These are phyloP conservation scores for Ennomos fuscantarius DNA, from an alignment of 2,888 invertebrate species.

Conservation along the genomic window DNA sequence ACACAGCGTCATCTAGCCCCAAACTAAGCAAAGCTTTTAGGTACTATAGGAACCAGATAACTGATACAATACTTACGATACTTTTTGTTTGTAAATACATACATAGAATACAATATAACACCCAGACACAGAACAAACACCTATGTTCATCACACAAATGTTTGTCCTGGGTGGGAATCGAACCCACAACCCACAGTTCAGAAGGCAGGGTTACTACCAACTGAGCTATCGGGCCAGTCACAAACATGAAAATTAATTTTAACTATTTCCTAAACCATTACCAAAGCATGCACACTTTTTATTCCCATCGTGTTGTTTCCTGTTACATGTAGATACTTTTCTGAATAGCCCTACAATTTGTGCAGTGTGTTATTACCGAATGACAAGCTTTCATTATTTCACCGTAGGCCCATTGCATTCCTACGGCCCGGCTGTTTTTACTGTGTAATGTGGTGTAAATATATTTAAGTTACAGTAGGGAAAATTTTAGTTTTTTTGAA, in stretches of 20 bases:
- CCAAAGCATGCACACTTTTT: constrained; percentile 42
- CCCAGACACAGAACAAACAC: too few relatives aligned
- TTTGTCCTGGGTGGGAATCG: too few relatives aligned
- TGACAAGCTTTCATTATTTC: constrained; percentile 57
- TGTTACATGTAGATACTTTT: constrained; percentile 42
- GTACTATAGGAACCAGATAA: too few relatives aligned
- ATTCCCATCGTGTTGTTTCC: constrained; percentile 36
- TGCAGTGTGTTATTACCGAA: constrained; percentile 49
- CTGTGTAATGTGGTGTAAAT: constrained; percentile 3
- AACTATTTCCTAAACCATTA: constrained; percentile 44
- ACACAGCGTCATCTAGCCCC: too few relatives aligned
- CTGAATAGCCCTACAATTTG: constrained; percentile 59
- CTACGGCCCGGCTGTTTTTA: constrained; percentile 7
- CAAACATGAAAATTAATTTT: constrained; percentile 19
- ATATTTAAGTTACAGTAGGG: not conserved
- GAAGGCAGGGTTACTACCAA: too few relatives aligned
- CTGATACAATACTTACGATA: too few relatives aligned
- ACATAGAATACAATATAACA: too few relatives aligned
- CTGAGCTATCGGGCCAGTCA: too few relatives aligned
- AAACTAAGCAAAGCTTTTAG: too few relatives aligned
- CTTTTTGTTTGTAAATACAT: too few relatives aligned
- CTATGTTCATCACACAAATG: too few relatives aligned
- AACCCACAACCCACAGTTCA: too few relatives aligned
- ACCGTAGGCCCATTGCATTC: constrained; percentile 39
- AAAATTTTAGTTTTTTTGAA: not conserved